Evolutionary conservation across 2,113 vertebrate genomes (phyloP), one percentile per base, ranked within the genome.

Genomic region (Daubentonia madagascariensis): DNA sequence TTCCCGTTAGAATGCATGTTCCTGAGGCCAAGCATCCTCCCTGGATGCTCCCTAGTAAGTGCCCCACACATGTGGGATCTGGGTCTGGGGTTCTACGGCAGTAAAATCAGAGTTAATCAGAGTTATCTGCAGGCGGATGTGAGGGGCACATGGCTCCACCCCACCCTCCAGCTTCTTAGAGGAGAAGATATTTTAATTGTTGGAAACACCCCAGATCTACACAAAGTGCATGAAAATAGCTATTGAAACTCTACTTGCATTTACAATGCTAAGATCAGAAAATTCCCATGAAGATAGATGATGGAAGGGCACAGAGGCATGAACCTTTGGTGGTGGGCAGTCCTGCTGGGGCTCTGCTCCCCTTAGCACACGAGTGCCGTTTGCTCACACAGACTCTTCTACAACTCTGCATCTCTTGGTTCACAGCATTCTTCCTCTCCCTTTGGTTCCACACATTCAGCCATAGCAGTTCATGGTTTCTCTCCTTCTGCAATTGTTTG

Each of bases 331-430:
- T 30, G 0, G 2, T 17, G 0, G 1, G 72, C 2, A 40, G 76
- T 28, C 50, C 25, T 22, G 5, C 50, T 13, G 50, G 50, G 28
- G 30, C 54, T 75, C 30, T 1, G 1, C 22, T 22, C 14, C 17
- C 3, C 7, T 30, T 11, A 22, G 52, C 73, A 37, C 12, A 3
- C 1, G 23, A 8, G 48, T 0, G 0, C 35, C 1, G 4, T 48
- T 52, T 14, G 28, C 45, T 37, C 50, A 6, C 13, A 3, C 0
- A 3, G 78, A 59, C 23, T 75, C 50, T 57, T 43, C 43, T 17
- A 0, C 0, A 1, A 0, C 1, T 5, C 1, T 2, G 4, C 16
- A 0, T 14, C 28, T 35, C 73, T 28, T 9, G 43, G 17, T 52
- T 76, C 70, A 16, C 10, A 30, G 75, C 10, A 3, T 20, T 57